Evolutionary conservation across 2,797 vertebrate species (phyloP).

Genomic region (Sphenopsis melanotis): DNA sequence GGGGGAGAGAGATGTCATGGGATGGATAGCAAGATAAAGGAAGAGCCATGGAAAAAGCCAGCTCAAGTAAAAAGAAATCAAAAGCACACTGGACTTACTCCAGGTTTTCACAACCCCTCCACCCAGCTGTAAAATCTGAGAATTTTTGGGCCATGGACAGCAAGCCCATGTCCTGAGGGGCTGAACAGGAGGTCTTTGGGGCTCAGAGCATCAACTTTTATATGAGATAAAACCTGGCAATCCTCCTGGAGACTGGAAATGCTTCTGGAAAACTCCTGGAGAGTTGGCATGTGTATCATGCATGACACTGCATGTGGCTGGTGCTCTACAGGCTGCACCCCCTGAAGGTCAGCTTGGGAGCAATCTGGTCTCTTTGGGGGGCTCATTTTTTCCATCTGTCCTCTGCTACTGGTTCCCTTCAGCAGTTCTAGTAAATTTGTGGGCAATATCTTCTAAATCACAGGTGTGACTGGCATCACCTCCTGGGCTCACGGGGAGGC

Average conservation of each 20-base stretch:
- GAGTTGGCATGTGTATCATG: accelerated
- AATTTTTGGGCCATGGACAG: not conserved
- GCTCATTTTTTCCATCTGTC: not conserved
- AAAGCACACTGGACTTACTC: not conserved
- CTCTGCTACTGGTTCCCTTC: not conserved
- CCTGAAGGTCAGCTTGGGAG: not conserved
- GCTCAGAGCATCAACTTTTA: not conserved
- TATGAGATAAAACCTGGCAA: not conserved
- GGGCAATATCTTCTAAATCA: not conserved
- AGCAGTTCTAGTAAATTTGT: not conserved
- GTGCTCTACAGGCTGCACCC: accelerated
- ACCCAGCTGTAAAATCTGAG: not conserved
- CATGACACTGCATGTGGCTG: accelerated
- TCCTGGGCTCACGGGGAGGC: not conserved
- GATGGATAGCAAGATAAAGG: not conserved
- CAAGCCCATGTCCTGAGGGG: not conserved
- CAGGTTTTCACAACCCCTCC: not conserved
- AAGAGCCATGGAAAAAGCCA: not conserved
- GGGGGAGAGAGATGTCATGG: not conserved
- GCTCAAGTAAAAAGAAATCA: not conserved
- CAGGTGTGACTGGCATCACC: not conserved
- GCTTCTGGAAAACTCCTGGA: not conserved
- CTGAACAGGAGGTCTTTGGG: not conserved
- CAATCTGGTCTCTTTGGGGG: not conserved
- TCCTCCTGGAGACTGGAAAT: not conserved